phyloP scores from a whole-genome alignment of 53 echinoderm and acorn worm species.

The Hippasteria phrygiana region DNA sequence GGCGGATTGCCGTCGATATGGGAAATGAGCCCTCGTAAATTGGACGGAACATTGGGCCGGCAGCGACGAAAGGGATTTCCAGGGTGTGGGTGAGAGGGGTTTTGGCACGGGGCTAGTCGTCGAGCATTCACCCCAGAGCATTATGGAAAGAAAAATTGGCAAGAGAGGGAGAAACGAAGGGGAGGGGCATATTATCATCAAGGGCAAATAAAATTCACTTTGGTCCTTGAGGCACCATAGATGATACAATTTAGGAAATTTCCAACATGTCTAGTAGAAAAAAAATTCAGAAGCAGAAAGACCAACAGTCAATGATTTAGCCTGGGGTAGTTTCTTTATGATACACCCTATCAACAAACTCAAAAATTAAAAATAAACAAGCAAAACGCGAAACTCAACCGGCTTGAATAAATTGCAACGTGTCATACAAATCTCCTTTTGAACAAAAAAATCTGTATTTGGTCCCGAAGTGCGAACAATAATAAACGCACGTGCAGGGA shows the following conservation, averaged over 20 bases:
- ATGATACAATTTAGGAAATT: too few relatives aligned
- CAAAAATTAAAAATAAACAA: background rate
- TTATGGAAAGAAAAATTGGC: background rate
- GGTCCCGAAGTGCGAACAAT: background rate
- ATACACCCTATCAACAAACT: too few relatives aligned
- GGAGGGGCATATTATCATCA: too few relatives aligned
- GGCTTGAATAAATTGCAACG: background rate
- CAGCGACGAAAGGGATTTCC: slow-evolving; percentile 42
- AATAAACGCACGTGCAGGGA: slow-evolving; percentile 54
- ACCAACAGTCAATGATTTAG: too few relatives aligned
- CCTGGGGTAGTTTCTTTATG: too few relatives aligned
- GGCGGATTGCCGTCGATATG: slow-evolving; percentile 44
- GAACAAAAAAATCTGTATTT: slow-evolving; percentile 3
- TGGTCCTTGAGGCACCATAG: too few relatives aligned
- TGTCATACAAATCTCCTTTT: background rate
- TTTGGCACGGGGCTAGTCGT: too few relatives aligned
- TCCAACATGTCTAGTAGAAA: too few relatives aligned
- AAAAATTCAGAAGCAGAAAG: too few relatives aligned
- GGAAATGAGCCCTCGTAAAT: slow-evolving; percentile 46
- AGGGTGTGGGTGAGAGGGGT: background rate
- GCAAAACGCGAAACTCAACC: background rate
- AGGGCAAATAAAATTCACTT: too few relatives aligned
- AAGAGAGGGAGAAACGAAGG: too few relatives aligned
- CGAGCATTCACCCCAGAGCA: slow-evolving; percentile 44
- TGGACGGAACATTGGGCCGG: slow-evolving; percentile 62